These are phyloP conservation scores for Natrix natrix DNA, from an alignment of 2,797 vertebrate species.

Conservation along the genomic window DNA sequence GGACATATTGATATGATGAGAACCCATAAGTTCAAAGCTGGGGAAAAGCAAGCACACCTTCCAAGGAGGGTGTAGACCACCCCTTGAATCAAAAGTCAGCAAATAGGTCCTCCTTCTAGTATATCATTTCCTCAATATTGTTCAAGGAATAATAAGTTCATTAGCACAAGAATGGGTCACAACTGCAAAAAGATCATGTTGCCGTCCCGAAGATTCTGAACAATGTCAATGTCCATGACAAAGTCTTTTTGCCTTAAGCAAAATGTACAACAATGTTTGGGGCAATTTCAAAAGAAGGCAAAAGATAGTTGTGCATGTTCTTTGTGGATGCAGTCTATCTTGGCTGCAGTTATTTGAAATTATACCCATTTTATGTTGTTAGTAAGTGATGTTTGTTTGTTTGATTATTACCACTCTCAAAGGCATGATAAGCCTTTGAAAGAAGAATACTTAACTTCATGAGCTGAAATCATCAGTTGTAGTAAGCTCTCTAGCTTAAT, in stretches of 20 bases:
- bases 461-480: neutral
- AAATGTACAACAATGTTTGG: neutral
- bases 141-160: neutral
- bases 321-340: neutral
- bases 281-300: neutral
- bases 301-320: neutral
- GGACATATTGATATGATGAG: neutral
- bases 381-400: neutral
- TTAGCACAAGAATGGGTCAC: neutral
- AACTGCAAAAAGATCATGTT: neutral
- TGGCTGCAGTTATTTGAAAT: conserved; percentile 7
- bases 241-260: neutral
- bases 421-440: neutral
- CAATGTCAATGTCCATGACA: neutral
- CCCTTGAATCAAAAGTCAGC: neutral
- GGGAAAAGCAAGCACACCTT: neutral
- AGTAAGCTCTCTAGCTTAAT: conserved; percentile 3
- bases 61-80: neutral
- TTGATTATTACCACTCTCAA: neutral
- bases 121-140: neutral
- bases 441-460: neutral
- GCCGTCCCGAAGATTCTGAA: neutral
- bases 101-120: neutral
- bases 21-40: neutral
- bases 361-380: neutral